Evolutionary conservation across 2,113 vertebrate genomes (phyloP).

Genomic region (Mesocricetus auratus): DNA sequence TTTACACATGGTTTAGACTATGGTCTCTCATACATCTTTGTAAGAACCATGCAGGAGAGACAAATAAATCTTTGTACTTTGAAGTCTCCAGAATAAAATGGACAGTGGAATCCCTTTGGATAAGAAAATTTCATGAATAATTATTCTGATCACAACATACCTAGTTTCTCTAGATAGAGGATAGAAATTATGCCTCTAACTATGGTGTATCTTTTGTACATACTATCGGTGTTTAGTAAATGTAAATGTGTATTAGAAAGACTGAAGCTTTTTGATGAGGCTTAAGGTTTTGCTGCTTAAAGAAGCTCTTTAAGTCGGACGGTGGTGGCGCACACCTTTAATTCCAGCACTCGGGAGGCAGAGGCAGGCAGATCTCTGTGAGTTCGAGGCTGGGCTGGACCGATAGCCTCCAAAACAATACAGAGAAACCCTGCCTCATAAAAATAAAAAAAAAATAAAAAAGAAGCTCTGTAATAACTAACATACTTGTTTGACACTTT

Average conservation of each 20-base stretch:
- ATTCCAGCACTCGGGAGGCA: no score
- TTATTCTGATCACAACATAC: neutral
- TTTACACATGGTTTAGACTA: neutral
- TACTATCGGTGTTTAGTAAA: neutral
- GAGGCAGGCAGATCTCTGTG: no score
- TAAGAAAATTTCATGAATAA: slow-evolving; percentile 37
- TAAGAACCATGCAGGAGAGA: slow-evolving; percentile 38
- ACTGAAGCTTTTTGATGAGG: neutral
- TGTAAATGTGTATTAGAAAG: slow-evolving; percentile 1
- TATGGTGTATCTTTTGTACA: neutral
- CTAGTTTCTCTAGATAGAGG: neutral
- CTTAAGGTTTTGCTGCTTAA: slow-evolving; percentile 13
- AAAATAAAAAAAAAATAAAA: no score
- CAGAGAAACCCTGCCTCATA: no score
- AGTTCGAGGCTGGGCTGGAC: no score
- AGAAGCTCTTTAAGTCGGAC: neutral
- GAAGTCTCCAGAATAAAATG: slow-evolving; percentile 15
- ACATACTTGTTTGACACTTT: slow-evolving; percentile 10
- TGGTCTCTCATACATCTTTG: neutral
- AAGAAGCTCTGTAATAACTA: neutral
- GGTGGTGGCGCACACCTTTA: no score
- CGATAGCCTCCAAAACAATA: no score
- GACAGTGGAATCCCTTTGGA: slow-evolving; percentile 31
- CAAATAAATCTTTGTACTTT: neutral
- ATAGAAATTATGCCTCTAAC: neutral